Evolutionary conservation across 2,797 vertebrate species (phyloP).

Genomic region (Cuniculus paca): DNA sequence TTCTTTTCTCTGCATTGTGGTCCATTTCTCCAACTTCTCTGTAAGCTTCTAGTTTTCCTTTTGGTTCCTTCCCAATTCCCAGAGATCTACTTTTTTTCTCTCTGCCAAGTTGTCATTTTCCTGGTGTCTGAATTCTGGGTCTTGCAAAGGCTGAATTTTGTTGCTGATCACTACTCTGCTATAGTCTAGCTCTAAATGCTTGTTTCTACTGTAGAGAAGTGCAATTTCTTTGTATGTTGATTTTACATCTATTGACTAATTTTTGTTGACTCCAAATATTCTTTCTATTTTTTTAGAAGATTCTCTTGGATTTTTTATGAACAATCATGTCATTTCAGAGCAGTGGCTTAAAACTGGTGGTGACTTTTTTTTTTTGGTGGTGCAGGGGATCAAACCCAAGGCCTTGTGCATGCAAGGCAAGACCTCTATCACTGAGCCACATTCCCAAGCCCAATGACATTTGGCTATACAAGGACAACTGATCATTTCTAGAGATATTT

Average conservation of each 20-base stretch:
- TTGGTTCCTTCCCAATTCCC: neutral
- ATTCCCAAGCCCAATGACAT: neutral
- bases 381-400: neutral
- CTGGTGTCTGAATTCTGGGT: neutral
- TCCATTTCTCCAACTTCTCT: neutral
- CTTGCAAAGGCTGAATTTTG: neutral
- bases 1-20: neutral
- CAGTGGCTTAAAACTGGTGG: neutral
- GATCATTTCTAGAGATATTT: neutral
- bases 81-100: neutral
- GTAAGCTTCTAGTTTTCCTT: neutral
- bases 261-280: conserved; percentile 31
- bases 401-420: neutral
- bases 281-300: neutral
- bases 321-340: neutral
- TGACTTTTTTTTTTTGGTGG: neutral
- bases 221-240: neutral
- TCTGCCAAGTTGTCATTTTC: neutral
- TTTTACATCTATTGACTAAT: neutral
- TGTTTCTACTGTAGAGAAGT: neutral
- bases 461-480: neutral
- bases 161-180: neutral
- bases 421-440: neutral
- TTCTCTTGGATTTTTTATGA: neutral
- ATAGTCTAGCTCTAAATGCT: neutral